Base-by-base conservation (phyloP, 2,113 vertebrate species). In the Synchiropus splendidus region DNA sequence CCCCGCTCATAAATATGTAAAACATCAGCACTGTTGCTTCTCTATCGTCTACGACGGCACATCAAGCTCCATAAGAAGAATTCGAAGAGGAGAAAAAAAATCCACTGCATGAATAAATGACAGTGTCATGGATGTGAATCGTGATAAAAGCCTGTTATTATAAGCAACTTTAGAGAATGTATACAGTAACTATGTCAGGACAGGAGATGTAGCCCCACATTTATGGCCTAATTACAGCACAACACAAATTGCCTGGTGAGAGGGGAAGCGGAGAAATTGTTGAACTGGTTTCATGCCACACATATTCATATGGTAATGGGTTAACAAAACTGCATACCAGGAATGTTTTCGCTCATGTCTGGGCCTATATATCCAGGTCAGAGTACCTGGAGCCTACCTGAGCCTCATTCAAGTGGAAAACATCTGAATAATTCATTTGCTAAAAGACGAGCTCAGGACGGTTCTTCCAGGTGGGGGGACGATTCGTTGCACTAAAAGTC, bases 1-100 rank as follows among this genome's bases (percentile, higher is more conserved):
- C 41, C 17, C 51, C 1, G 11, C 60, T 83, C 74, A 81, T 84
- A 74, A 83, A 85, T 83, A 85, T 82, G 78, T 68, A 72, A 77
- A 67, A 27, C 54, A 59, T 68, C 75, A 71, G 64, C 68, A 75
- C 78, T 72, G 54, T 53, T 46, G 55, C 15, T 52, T 46, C 46
- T 36, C 40, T 30, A 42, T 50, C 45, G 11, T 42, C 57, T 34
- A 39, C 36, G 44, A 64, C 61, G 66, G 67, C 67, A 66, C 51
- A 58, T 67, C 60, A 68, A 59, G 64, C 55, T 52, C 58, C 61
- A 65, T 67, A 68, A 77, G 81, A 84, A 71, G 45, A 71, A 67
- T 66, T 49, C 57, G 45, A 60, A 78, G 59, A 55, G 21, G 21
- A 8, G 8, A 66, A 62, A 65, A 71, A 73, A 72, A 33, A 54